Evolutionary conservation across 2,888 invertebrate genomes (phyloP).

Genomic region (Polydesmus complanatus): DNA sequence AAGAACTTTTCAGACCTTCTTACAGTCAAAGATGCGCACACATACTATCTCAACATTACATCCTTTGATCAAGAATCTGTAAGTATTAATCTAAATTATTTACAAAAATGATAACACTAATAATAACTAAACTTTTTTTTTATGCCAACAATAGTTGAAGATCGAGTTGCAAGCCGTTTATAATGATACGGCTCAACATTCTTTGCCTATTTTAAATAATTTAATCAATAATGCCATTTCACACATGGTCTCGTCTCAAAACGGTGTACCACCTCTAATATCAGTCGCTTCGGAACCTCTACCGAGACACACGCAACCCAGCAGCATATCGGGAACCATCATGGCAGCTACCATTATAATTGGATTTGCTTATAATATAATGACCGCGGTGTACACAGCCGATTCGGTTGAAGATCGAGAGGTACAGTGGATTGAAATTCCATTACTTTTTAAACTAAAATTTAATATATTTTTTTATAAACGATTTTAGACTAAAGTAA

Average conservation of each 20-base stretch:
- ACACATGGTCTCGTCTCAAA: background rate
- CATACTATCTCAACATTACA: slow-evolving; percentile 10
- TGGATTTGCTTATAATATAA: slow-evolving; percentile 64
- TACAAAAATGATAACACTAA: background rate
- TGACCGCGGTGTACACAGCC: slow-evolving; percentile 60
- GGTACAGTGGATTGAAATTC: slow-evolving; percentile 36
- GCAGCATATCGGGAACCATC: slow-evolving; percentile 53
- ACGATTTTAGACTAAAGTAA: slow-evolving; percentile 37
- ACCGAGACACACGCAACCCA: slow-evolving; percentile 57
- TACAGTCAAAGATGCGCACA: slow-evolving; percentile 9
- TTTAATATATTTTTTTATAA: background rate
- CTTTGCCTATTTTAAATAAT: slow-evolving; percentile 59
- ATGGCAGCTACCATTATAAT: slow-evolving; percentile 60
- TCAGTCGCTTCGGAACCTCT: slow-evolving; percentile 24
- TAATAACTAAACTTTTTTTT: background rate
- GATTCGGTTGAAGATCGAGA: slow-evolving; percentile 72
- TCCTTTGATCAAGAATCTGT: background rate
- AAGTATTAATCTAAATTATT: background rate
- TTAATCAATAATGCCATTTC: slow-evolving; percentile 50
- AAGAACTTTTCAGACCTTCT: slow-evolving; percentile 5
- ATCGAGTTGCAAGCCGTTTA: slow-evolving; percentile 40
- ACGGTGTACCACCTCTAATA: background rate
- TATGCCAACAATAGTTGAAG: slow-evolving; percentile 4
- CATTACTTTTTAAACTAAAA: slow-evolving; percentile 10
- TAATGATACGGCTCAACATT: slow-evolving; percentile 66